A percentile compares a stretch with the other conserved stretches of the same genome.
These are phyloP conservation scores for Drosophila incognita DNA, from an alignment of 2,888 invertebrate species.

Conservation along the genomic window DNA sequence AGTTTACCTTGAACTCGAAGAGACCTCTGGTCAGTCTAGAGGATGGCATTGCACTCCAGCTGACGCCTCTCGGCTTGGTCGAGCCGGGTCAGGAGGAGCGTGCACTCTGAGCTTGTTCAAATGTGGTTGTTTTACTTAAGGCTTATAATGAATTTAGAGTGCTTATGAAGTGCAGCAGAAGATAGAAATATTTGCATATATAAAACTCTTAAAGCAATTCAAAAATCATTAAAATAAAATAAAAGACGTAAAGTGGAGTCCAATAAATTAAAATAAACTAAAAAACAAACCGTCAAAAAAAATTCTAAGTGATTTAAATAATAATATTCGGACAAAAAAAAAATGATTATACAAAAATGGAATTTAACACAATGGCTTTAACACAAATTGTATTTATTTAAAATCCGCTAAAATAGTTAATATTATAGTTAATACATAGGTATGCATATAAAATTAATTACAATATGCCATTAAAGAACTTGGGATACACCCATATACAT, in stretches of 20 bases:
- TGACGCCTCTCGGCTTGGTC: constrained; percentile 70
- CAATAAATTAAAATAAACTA: not conserved
- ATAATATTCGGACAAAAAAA: not conserved
- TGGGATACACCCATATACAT: constrained; percentile 1
- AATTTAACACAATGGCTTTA: constrained; percentile 9
- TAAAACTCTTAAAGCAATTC: not conserved
- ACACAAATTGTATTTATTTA: constrained; percentile 53
- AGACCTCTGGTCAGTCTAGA: constrained; percentile 67
- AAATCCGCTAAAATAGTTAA: constrained; percentile 42
- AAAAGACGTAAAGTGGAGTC: not conserved
- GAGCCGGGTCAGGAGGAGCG: constrained; percentile 67
- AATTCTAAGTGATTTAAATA: not conserved
- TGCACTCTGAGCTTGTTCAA: constrained; percentile 26
- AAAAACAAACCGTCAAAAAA: not conserved
- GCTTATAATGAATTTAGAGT: constrained; percentile 46
- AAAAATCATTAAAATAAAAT: not conserved
- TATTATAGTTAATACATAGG: constrained; percentile 23
- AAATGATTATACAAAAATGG: not conserved
- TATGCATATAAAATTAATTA: constrained; percentile 25
- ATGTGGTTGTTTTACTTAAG: not conserved
- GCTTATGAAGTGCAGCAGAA: constrained; percentile 18
- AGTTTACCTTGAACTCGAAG: constrained; percentile 73
- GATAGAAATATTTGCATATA: not conserved
- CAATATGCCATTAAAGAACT: constrained; percentile 18
- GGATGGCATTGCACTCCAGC: constrained; percentile 73